Conservation (phyloP, 2,113 vertebrate species). For the Glaucomys volans region DNA sequence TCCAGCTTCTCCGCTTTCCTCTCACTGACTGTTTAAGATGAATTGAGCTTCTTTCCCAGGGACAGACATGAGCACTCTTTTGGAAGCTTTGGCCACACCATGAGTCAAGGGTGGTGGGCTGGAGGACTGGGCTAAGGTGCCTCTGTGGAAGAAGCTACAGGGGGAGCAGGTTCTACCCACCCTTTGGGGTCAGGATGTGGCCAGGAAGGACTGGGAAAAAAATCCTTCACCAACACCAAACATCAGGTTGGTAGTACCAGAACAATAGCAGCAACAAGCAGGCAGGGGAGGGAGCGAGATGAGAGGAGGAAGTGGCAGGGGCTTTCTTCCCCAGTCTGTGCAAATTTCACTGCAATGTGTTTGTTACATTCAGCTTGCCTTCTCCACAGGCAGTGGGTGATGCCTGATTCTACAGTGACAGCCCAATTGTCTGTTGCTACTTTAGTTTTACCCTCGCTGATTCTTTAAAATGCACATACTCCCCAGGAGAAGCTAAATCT, state of each 20-base stretch:
- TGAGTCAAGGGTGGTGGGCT: background rate
- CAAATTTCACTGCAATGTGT: background rate
- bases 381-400: no score
- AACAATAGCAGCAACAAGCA: background rate
- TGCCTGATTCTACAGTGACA: background rate
- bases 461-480: background rate
- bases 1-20: background rate
- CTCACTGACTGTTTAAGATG: background rate
- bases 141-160: background rate
- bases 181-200: background rate
- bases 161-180: background rate
- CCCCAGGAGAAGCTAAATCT: background rate
- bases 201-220: background rate
- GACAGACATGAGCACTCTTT: background rate
- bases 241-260: background rate
- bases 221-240: background rate
- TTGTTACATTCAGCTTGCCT: background rate
- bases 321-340: background rate
- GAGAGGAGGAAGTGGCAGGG: background rate
- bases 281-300: no score
- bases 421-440: background rate
- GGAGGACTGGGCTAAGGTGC: background rate
- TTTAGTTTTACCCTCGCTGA: background rate
- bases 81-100: background rate
- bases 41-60: background rate